Evolutionary conservation across 2,113 vertebrate genomes (phyloP).

Genomic region (Eubucco bourcierii): DNA sequence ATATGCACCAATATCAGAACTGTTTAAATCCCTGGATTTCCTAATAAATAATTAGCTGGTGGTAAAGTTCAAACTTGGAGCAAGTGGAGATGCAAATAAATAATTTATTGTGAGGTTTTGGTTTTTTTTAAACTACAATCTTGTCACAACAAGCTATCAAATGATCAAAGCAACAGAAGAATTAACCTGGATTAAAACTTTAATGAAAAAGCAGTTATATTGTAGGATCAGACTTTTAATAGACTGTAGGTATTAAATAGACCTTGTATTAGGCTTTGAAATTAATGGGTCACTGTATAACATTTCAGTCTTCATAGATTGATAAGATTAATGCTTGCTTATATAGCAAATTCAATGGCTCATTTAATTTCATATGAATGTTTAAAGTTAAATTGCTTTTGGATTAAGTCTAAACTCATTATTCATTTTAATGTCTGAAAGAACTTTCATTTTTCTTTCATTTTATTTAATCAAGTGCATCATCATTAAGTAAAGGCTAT

Average conservation of each 20-base stretch:
- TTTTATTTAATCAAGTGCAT: slow-evolving; percentile 83
- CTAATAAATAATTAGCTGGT: background rate
- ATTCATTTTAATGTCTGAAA: slow-evolving; percentile 83
- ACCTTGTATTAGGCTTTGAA: slow-evolving; percentile 81
- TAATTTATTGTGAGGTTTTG: background rate
- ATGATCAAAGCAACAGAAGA: slow-evolving; percentile 71
- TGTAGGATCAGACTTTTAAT: slow-evolving; percentile 81
- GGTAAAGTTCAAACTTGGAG: background rate
- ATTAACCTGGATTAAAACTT: slow-evolving; percentile 74
- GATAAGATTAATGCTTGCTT: slow-evolving; percentile 88
- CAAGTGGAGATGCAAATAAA: slow-evolving; percentile 25
- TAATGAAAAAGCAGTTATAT: slow-evolving; percentile 79
- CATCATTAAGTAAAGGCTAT: slow-evolving; percentile 79
- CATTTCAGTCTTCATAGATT: slow-evolving; percentile 80
- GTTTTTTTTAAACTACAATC: slow-evolving; percentile 65
- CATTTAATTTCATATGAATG: slow-evolving; percentile 90
- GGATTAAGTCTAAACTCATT: slow-evolving; percentile 87
- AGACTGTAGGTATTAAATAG: slow-evolving; percentile 82
- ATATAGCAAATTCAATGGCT: slow-evolving; percentile 88
- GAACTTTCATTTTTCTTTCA: slow-evolving; percentile 84
- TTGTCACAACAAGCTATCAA: slow-evolving; percentile 74
- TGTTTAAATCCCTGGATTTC: background rate
- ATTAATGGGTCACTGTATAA: slow-evolving; percentile 85
- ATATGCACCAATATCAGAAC: background rate
- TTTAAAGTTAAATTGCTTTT: slow-evolving; percentile 89